Evolutionary conservation across 2,113 vertebrate species (phyloP).

Genomic region (Epinephelus lanceolatus): DNA sequence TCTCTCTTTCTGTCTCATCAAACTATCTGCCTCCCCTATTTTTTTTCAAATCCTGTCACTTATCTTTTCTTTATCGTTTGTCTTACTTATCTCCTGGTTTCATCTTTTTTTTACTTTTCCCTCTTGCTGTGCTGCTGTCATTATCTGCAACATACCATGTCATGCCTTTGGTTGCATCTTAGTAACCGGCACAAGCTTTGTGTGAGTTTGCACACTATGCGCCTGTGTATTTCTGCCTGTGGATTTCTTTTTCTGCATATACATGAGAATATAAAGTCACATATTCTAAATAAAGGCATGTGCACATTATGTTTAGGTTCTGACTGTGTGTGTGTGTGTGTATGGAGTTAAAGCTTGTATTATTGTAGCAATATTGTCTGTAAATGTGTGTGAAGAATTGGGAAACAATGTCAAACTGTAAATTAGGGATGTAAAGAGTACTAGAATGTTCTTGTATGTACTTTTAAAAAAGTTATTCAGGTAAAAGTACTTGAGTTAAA

Average conservation of each 20-base stretch:
- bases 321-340: no score
- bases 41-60: constrained; percentile 44
- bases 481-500: no score
- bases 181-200: constrained; percentile 24
- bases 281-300: no score
- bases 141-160: constrained; percentile 47
- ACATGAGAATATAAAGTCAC: no score
- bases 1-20: constrained; percentile 52
- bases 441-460: no score
- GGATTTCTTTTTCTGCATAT: neutral
- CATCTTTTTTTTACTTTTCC: constrained; percentile 36
- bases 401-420: no score
- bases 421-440: no score
- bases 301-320: no score
- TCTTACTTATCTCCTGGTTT: constrained; percentile 51
- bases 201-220: neutral
- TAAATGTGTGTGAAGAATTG: no score
- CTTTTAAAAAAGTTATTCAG: no score
- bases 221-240: neutral
- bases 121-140: constrained; percentile 43
- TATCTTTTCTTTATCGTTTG: constrained; percentile 47
- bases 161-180: constrained; percentile 40
- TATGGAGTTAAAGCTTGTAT: no score
- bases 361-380: no score
- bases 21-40: constrained; percentile 37